Base-by-base conservation (phyloP, 2,113 vertebrate genomes). In the Pyrgilauda ruficollis region DNA sequence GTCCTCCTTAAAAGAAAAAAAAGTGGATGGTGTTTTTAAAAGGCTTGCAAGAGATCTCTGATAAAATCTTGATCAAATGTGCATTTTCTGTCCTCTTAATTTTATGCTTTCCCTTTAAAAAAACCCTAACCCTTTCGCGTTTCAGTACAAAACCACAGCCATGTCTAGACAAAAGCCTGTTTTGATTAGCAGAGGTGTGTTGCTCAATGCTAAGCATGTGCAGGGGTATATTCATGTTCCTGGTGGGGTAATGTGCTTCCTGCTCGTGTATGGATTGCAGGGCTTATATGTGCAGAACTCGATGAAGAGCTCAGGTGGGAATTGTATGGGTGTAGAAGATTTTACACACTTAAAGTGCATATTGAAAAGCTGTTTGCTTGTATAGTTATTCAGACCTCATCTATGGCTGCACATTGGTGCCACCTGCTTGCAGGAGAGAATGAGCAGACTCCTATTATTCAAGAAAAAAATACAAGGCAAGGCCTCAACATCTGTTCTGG, bases 401-500 rank as follows among this genome's bases (percentile, higher is more conserved):
- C 68, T 96, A 41, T 80, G 91, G 76, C 87, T 97, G 94, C 90
- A 93, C 91, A 85, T 92, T 96, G 49, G 84, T 97, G 95, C 92
- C 91, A 95, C 92, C 87, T 96, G 96, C 95, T 96, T 91, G 96
- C 76, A 83, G 90, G 69, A 95, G 84, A 70, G 96, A 91, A 92
- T 83, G 80, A 90, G 56, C 2, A 1, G 77, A 56, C 91, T 94
- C 17, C 14, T 90, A 28, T 94, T 94, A 84, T 94, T 94, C 74
- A 59, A 55, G 44, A 61, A 72, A 77, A 69, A 88, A 72, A 58
- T 12, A 49, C 11, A 39, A 93, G 84, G 73, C 58, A 2, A 95
- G 93, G 94, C 94, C 92, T 90, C 64, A 92, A 92, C 88, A 96
- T 96, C 94, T 97, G 96, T 86, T 95, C 84, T 86, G 91, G 56